A percentile compares a stretch with the other conserved stretches of the same genome.
phyloP scores from a whole-genome alignment of 2,888 invertebrate species.

The Leptinotarsa peninsularis region DNA sequence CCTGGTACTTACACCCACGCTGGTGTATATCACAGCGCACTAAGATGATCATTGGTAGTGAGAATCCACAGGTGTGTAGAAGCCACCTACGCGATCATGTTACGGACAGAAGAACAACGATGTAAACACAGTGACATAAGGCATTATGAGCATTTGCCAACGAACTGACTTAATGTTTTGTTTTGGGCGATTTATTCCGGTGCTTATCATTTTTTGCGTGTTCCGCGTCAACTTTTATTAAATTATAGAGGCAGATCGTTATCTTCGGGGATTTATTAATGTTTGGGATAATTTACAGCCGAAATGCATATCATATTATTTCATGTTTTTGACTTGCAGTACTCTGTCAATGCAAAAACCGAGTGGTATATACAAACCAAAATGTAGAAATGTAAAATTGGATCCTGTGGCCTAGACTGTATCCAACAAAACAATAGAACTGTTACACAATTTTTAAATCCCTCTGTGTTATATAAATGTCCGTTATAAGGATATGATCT shows the following conservation, averaged over 20 bases:
- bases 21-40: conserved; percentile 38
- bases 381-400: no score
- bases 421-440: no score
- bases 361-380: not conserved
- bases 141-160: conserved; percentile 56
- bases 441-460: no score
- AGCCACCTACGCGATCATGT: conserved; percentile 53
- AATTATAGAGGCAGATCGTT: conserved; percentile 47
- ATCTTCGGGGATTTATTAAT: conserved; percentile 43
- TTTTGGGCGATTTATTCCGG: conserved; percentile 53
- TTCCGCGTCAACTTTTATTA: conserved; percentile 38
- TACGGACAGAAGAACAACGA: conserved; percentile 55
- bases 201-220: conserved; percentile 52
- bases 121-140: conserved; percentile 58
- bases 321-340: not conserved
- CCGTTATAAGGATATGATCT: no score
- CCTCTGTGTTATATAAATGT: no score
- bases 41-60: conserved; percentile 46
- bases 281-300: not conserved
- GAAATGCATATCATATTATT: not conserved
- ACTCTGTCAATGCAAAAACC: not conserved
- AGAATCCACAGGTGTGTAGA: conserved; percentile 57
- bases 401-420: no score
- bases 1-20: conserved; percentile 39
- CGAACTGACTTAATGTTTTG: conserved; percentile 54